These are phyloP conservation scores for Drosophila setosimentum DNA, from an alignment of 2,888 invertebrate genomes.

Conservation along the genomic window DNA sequence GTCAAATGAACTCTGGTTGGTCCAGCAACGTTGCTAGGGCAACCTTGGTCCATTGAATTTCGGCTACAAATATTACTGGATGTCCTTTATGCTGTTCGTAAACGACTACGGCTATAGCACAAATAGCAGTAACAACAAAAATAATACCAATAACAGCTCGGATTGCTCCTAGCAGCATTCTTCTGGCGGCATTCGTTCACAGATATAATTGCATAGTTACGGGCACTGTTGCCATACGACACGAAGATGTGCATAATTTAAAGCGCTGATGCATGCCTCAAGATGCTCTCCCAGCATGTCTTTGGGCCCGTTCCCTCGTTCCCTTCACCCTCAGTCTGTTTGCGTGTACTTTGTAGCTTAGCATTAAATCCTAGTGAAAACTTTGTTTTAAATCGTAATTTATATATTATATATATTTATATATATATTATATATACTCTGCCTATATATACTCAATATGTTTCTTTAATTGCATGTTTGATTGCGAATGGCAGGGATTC, in stretches of 20 bases:
- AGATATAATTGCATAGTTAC: slow-evolving; percentile 77
- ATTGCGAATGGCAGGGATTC: slow-evolving; percentile 94
- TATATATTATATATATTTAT: slow-evolving; percentile 36
- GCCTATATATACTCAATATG: slow-evolving; percentile 76
- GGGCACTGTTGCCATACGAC: slow-evolving; percentile 42
- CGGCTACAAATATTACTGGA: slow-evolving; percentile 31
- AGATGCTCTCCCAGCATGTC: slow-evolving; percentile 65
- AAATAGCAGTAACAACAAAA: slow-evolving; percentile 3
- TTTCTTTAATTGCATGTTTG: slow-evolving; percentile 82
- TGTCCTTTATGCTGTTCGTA: slow-evolving; percentile 29
- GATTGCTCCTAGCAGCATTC: slow-evolving; percentile 39
- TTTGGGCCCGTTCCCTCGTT: slow-evolving; percentile 26
- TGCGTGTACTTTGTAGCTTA: slow-evolving; percentile 48
- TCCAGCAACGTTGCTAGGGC: slow-evolving; percentile 41
- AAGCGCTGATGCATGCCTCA: slow-evolving; percentile 54
- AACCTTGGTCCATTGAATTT: slow-evolving; percentile 31
- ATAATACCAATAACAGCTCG: neutral
- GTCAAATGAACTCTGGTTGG: slow-evolving; percentile 36
- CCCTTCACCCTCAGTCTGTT: slow-evolving; percentile 4
- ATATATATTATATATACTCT: slow-evolving; percentile 24
- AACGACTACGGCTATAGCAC: neutral
- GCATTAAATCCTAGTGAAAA: slow-evolving; percentile 26
- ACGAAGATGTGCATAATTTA: slow-evolving; percentile 72
- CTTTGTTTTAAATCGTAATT: slow-evolving; percentile 28
- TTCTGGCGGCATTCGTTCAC: slow-evolving; percentile 24